Evolutionary conservation across 2,888 invertebrate genomes (phyloP).

Genomic region (Idaea dimidiata): DNA sequence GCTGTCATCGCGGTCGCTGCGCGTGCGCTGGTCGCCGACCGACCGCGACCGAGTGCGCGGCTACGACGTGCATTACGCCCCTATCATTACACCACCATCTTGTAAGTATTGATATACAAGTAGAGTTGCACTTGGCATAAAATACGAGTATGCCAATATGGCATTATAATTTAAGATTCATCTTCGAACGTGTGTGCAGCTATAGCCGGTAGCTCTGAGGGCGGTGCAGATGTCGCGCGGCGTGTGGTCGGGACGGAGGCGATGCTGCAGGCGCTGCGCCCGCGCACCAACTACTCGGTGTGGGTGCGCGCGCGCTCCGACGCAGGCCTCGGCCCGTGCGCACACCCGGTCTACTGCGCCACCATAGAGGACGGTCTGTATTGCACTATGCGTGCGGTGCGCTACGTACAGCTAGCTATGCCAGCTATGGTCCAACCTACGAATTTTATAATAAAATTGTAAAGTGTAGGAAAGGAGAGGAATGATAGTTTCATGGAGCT

Average conservation of each 20-base stretch:
- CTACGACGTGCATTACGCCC: constrained; percentile 89
- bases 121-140: no score
- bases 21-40: constrained; percentile 84
- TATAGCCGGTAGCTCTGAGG: no score
- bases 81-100: constrained; percentile 45
- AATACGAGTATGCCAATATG: no score
- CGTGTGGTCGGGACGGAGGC: constrained; percentile 46
- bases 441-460: no score
- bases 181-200: no score
- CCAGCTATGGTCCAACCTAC: no score
- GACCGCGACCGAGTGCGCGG: constrained; percentile 85
- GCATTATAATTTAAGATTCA: no score
- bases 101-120: no score
- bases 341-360: constrained; percentile 85
- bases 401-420: background rate
- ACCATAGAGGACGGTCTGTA: constrained; percentile 89
- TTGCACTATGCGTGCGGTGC: no score
- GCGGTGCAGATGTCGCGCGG: constrained; percentile 27
- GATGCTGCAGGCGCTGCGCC: constrained; percentile 86
- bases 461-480: no score
- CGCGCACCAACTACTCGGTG: constrained; percentile 91
- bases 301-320: constrained; percentile 88
- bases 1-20: constrained; percentile 85
- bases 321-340: constrained; percentile 88
- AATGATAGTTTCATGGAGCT: no score